Conservation (phyloP, 2,888 invertebrate genomes). For the Xestobium rufovillosum region DNA sequence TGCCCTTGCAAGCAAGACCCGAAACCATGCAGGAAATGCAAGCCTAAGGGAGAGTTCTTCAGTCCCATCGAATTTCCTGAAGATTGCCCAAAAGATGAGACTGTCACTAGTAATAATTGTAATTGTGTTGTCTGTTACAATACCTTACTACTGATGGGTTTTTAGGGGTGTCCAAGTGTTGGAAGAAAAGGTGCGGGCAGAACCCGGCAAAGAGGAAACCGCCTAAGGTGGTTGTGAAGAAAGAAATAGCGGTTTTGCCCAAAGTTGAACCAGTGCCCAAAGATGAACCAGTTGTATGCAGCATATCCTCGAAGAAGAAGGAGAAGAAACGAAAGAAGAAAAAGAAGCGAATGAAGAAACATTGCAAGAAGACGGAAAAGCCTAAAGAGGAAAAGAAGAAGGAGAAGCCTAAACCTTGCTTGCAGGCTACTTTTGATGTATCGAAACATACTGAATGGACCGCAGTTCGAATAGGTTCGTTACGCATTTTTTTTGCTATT, state of each 20-base stretch:
- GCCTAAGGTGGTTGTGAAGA: slow-evolving; percentile 4
- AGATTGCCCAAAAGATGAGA: too few species aligned
- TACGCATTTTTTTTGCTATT: too few species aligned
- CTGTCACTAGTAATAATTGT: too few species aligned
- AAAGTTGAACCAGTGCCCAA: neutral
- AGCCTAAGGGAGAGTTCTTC: too few species aligned
- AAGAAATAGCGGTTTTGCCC: slow-evolving; percentile 4
- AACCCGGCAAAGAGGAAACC: slow-evolving; percentile 1
- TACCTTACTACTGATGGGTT: too few species aligned
- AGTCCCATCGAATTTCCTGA: too few species aligned
- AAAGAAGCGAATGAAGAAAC: neutral
- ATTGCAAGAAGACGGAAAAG: neutral
- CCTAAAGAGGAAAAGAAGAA: slow-evolving; percentile 12
- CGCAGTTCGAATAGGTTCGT: too few species aligned
- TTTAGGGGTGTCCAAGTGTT: too few species aligned
- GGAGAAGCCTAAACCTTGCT: neutral
- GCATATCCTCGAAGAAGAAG: neutral
- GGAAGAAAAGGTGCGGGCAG: slow-evolving; percentile 8
- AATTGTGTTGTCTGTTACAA: too few species aligned
- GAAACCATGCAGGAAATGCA: too few species aligned
- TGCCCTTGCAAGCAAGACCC: too few species aligned
- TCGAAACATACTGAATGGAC: too few species aligned
- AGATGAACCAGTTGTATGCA: slow-evolving; percentile 4
- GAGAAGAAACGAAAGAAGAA: slow-evolving; percentile 1
- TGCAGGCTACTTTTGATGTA: neutral